phyloP scores from a whole-genome alignment of 2,797 vertebrate species.

The Sebastes reedi region DNA sequence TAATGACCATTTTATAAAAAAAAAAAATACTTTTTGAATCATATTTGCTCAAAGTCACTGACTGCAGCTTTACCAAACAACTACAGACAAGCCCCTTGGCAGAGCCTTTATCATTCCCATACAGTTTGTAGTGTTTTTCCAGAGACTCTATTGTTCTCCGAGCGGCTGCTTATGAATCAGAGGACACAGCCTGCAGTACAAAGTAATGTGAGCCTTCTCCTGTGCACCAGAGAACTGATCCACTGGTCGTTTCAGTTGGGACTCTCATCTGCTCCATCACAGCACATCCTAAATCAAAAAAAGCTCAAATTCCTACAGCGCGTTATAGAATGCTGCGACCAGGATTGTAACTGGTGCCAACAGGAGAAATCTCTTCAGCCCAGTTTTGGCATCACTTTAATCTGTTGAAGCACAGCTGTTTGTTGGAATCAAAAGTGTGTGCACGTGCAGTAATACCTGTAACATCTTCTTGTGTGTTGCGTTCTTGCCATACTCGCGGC shows the following conservation, averaged over 20 bases:
- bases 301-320: not conserved
- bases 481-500: constrained; percentile 94
- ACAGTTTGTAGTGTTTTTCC: not conserved
- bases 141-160: not conserved
- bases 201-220: not conserved
- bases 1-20: too few species aligned
- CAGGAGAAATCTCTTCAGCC: constrained; percentile 15
- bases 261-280: not conserved
- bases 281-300: constrained; percentile 2
- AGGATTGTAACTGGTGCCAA: constrained; percentile 14
- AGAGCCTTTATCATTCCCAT: not conserved
- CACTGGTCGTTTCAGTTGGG: not conserved
- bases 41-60: too few species aligned
- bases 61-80: not conserved
- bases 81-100: not conserved
- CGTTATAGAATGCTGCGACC: not conserved
- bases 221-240: not conserved
- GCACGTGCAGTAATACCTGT: constrained; percentile 81
- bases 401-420: constrained; percentile 10
- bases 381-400: not conserved
- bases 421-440: not conserved
- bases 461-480: constrained; percentile 95
- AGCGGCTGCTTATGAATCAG: constrained; percentile 6
- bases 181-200: not conserved
- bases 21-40: too few species aligned